Evolutionary conservation across 2,113 vertebrate genomes (phyloP), one percentile per base, ranked within the genome.

Genomic region (Odontesthes bonariensis): DNA sequence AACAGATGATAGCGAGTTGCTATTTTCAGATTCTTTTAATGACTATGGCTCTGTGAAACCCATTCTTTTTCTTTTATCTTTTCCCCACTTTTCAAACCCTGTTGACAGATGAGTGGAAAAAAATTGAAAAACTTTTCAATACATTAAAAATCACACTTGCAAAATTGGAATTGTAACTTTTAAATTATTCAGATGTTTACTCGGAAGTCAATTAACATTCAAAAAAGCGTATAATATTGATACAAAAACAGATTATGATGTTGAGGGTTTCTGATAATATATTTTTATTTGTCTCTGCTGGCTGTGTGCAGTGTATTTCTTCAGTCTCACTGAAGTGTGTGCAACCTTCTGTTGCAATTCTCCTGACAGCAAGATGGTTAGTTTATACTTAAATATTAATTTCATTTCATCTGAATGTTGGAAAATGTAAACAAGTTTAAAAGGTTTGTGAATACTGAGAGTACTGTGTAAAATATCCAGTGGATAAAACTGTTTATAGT

Each of bases 1-100:
- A 95, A 94, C 94, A 93, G 94, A 95, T 95, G 93, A 95, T 93
- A 84, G 91, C 79, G 87, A 86, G 86, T 86, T 93, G 92, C 93
- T 95, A 95, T 95, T 95, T 95, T 94, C 91, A 93, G 94, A 94
- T 91, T 90, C 90, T 93, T 94, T 93, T 94, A 95, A 95, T 95
- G 94, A 93, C 93, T 92, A 82, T 74, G 83, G 91, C 90, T 93
- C 91, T 80, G 77, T 90, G 85, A 91, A 93, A 84, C 69, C 88
- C 92, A 93, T 91, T 92, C 83, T 83, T 93, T 91, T 89, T 73
- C 81, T 91, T 92, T 88, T 83, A 77, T 86, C 83, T 85, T 77
- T 83, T 57, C 19, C 49, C 69, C 16, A 52, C 64, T 84, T 86
- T 84, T 83, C 85, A 74, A 84, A 67, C 70, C 77, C 71, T 76